Evolutionary conservation across 2,797 vertebrate species (phyloP).

Genomic region (Pseudochirops cupreus): DNA sequence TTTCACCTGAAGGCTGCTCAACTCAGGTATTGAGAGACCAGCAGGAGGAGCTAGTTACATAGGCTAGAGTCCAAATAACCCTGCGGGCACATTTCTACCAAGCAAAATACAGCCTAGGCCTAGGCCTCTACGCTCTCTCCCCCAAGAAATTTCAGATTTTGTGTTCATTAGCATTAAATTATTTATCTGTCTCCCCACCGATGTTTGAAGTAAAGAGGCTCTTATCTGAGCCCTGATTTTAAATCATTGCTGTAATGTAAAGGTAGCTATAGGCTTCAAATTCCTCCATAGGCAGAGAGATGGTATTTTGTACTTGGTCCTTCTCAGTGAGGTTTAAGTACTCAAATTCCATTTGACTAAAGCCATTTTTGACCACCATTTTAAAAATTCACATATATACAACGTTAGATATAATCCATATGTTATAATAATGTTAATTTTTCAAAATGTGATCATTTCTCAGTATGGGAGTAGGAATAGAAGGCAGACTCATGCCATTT

Average conservation of each 20-base stretch:
- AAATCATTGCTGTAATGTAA: slow-evolving; percentile 12
- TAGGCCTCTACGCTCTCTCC: neutral
- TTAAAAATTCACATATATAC: neutral
- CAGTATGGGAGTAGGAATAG: neutral
- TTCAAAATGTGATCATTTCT: slow-evolving; percentile 17
- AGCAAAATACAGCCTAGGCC: neutral
- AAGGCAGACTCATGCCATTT: neutral
- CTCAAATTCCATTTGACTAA: slow-evolving; percentile 18
- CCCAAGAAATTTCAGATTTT: neutral
- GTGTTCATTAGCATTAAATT: neutral
- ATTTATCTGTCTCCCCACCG: neutral
- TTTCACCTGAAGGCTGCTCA: neutral
- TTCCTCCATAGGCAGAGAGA: neutral
- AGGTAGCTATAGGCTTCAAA: neutral
- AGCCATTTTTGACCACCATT: slow-evolving; percentile 6
- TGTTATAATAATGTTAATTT: neutral
- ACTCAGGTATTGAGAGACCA: slow-evolving; percentile 25
- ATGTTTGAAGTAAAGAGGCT: slow-evolving; percentile 14
- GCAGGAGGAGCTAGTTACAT: slow-evolving; percentile 66
- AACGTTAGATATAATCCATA: slow-evolving; percentile 28
- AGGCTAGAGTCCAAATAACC: slow-evolving; percentile 18
- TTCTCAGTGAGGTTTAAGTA: neutral
- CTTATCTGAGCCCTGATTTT: neutral
- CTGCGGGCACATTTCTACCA: neutral
- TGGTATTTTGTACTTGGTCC: neutral